Base-by-base conservation (phyloP, 2,113 vertebrate genomes). In the Porphyrio hochstetteri region DNA sequence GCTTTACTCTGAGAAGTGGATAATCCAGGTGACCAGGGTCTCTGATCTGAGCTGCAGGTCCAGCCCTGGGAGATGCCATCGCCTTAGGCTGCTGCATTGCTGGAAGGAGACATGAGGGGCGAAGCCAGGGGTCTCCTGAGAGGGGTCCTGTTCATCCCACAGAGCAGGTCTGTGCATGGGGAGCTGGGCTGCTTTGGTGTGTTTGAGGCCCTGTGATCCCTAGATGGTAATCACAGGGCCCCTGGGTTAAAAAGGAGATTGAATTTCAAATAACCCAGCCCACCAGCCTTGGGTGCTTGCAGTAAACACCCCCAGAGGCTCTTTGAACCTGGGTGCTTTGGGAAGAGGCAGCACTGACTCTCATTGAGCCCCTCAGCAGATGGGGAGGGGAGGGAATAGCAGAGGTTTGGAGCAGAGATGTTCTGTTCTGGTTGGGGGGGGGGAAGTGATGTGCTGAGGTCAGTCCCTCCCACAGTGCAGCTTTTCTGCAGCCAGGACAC, bases 121-220 rank as follows among this genome's bases (percentile, higher is more conserved):
- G 48, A 29, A 60, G 16, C 10, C 81, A 19, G 76, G 80, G 10
- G 13, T 63, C 11, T 42, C 52, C 46, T 75, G 44, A 8, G 60
- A 42, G 28, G 38, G 44, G 14, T 77, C 81, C 50, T 5, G 1
- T 21, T 70, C 23, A 19, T 75, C 65, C 31, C 36, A 2, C 89
- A n/a, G 92, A 74, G 11, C 93, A 96, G 93, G 94, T 96, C 50
- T 86, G 94, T 95, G 90, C 10, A 3, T 16, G 75, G 90, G 82
- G 29, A 67, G 40, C 60, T 14, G 88, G 61, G 87, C 81, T 93
- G 72, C 18, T 91, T 89, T 60, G 16, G 36, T 21, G 82, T 64
- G 4, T 36, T 16, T 3, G 59, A 50, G 67, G 36, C 36, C 40
- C 76, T 42, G 0, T 0, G 0, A 4, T 33, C 6, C 28, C 36